phyloP scores from a whole-genome alignment of 2,113 vertebrate genomes.

The Toxostoma redivivum region DNA sequence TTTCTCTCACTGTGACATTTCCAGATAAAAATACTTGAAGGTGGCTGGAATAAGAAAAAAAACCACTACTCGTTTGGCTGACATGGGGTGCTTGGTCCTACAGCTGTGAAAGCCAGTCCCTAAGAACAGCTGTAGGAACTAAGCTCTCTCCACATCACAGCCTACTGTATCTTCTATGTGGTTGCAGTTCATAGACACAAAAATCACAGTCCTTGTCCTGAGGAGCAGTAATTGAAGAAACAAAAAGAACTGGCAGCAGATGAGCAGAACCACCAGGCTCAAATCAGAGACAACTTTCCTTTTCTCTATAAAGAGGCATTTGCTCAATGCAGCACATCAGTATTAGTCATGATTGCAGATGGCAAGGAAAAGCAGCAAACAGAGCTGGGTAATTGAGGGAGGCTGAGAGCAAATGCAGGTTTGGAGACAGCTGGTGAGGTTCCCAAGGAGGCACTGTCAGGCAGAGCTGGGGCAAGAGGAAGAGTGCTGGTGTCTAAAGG shows the following conservation, averaged over 20 bases:
- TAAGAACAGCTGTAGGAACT: not conserved
- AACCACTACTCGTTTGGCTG: not conserved
- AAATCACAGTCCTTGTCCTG: not conserved
- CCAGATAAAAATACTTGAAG: slow-evolving; percentile 21
- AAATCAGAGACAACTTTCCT: not conserved
- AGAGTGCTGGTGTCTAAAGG: not conserved
- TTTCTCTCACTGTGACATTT: slow-evolving; percentile 24
- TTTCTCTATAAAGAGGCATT: not conserved
- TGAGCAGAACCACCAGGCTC: not conserved
- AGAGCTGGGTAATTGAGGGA: not conserved
- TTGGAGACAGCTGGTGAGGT: not conserved
- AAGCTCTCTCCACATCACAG: not conserved
- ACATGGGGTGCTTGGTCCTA: not conserved
- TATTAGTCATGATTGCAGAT: not conserved
- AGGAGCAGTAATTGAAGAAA: not conserved
- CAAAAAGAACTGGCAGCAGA: accelerated
- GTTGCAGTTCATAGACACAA: not conserved
- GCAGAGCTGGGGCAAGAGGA: not conserved
- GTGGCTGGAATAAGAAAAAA: not conserved
- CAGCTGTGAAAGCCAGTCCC: not conserved
- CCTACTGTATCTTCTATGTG: not conserved
- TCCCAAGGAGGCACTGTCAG: not conserved
- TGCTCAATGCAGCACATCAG: not conserved
- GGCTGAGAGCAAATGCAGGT: not conserved
- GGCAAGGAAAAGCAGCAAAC: not conserved